A percentile compares a stretch with the other conserved stretches of the same genome.
phyloP scores from a whole-genome alignment of 2,888 invertebrate species.

The Chymomyza amoena region DNA sequence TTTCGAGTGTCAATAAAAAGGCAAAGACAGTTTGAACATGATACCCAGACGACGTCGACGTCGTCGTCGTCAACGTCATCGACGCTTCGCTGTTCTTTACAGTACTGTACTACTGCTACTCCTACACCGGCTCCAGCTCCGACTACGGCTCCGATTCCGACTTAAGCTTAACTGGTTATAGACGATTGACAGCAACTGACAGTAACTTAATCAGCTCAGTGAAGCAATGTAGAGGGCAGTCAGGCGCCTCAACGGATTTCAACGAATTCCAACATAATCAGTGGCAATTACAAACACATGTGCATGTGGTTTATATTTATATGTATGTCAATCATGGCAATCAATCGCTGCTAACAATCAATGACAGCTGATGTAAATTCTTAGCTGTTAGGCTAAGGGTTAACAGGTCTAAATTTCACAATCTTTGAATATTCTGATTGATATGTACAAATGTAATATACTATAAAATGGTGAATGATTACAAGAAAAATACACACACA shows the following conservation, averaged over 20 bases:
- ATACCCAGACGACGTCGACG: not conserved
- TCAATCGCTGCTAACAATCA: not conserved
- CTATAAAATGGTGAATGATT: too few relatives aligned
- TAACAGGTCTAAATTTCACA: not conserved
- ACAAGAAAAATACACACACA: too few relatives aligned
- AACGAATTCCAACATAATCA: not conserved
- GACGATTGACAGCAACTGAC: not conserved
- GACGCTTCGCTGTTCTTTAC: too few relatives aligned
- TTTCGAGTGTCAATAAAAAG: slow-evolving; percentile 52
- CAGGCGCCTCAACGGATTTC: not conserved
- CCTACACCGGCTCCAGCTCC: too few relatives aligned
- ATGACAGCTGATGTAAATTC: not conserved
- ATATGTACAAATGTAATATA: too few relatives aligned
- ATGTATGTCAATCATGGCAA: not conserved
- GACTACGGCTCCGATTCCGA: not conserved
- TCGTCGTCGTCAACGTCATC: not conserved
- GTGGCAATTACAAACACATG: not conserved
- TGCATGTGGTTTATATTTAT: not conserved
- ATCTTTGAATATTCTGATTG: too few relatives aligned
- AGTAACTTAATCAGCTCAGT: not conserved
- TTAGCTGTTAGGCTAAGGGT: not conserved
- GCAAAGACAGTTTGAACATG: slow-evolving; percentile 1
- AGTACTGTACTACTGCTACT: not conserved
- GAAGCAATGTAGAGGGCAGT: not conserved
- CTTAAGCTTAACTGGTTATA: not conserved